phyloP scores from a whole-genome alignment of 2,113 vertebrate species.

The Circaetus cinerascens region DNA sequence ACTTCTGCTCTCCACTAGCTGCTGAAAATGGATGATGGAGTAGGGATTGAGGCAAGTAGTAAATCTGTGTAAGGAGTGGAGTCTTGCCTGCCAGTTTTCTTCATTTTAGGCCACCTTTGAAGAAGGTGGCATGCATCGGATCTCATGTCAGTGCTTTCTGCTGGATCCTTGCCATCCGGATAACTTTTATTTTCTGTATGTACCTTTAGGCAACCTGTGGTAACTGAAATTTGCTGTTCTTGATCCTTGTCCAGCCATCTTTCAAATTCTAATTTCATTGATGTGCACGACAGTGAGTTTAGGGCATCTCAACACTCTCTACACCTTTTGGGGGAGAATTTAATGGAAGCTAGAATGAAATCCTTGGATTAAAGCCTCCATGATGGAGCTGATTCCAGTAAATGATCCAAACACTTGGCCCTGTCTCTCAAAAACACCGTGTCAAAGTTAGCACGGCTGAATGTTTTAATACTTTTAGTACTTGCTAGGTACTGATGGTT shows the following conservation, averaged over 20 bases:
- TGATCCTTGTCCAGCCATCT: background rate
- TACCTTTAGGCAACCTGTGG: background rate
- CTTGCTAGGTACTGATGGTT: background rate
- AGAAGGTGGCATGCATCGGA: background rate
- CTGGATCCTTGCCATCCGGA: background rate
- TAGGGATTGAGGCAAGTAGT: background rate
- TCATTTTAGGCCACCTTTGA: background rate
- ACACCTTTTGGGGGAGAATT: background rate
- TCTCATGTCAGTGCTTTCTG: background rate
- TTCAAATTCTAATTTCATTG: background rate
- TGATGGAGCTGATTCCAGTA: background rate
- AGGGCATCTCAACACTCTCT: background rate
- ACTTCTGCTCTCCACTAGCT: background rate
- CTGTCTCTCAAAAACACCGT: background rate
- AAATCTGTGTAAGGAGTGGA: background rate
- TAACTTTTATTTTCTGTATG: background rate
- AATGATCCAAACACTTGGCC: background rate
- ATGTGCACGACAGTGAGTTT: background rate
- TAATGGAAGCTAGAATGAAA: background rate
- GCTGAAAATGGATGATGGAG: background rate
- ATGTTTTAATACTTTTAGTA: background rate
- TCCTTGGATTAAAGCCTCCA: background rate
- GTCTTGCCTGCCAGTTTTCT: background rate
- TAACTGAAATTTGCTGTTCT: background rate
- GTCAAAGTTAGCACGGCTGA: background rate